Conservation (phyloP, 2,888 invertebrate species). For the Megamerina dolium region DNA sequence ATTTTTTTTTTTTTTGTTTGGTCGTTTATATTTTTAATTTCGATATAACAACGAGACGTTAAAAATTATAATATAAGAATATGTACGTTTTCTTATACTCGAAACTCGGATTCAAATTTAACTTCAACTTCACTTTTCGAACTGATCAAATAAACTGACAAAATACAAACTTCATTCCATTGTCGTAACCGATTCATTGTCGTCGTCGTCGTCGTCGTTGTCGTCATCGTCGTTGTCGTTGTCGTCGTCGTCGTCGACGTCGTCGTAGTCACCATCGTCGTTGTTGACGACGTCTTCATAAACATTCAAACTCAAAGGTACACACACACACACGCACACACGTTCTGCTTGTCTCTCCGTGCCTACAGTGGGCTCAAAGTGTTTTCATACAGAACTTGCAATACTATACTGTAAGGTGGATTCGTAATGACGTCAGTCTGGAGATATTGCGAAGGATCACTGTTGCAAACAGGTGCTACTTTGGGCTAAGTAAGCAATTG, state of each 20-base stretch:
- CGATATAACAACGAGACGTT: too few relatives aligned
- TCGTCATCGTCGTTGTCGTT: background rate
- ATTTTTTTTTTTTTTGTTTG: too few relatives aligned
- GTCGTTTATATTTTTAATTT: too few relatives aligned
- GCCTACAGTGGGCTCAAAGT: background rate
- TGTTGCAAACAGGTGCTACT: too few relatives aligned
- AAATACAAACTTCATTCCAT: slow-evolving; percentile 10
- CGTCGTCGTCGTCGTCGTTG: background rate
- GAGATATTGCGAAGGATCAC: too few relatives aligned
- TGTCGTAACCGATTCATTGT: background rate
- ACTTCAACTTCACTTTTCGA: slow-evolving; percentile 46
- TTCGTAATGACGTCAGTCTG: too few relatives aligned
- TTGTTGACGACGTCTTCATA: background rate
- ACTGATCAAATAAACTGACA: slow-evolving; percentile 47
- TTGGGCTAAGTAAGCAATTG: too few relatives aligned
- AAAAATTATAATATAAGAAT: too few relatives aligned
- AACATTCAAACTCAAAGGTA: background rate
- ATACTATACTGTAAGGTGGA: too few relatives aligned
- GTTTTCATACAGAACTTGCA: background rate
- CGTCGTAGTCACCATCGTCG: background rate
- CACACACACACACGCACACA: background rate
- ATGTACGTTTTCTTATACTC: too few relatives aligned
- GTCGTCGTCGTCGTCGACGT: background rate
- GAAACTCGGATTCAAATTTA: too few relatives aligned
- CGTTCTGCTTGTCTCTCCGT: background rate